Evolutionary conservation across 2,797 vertebrate genomes (phyloP), one percentile per base, ranked within the genome.

Genomic region (Apogon hyalosoma): DNA sequence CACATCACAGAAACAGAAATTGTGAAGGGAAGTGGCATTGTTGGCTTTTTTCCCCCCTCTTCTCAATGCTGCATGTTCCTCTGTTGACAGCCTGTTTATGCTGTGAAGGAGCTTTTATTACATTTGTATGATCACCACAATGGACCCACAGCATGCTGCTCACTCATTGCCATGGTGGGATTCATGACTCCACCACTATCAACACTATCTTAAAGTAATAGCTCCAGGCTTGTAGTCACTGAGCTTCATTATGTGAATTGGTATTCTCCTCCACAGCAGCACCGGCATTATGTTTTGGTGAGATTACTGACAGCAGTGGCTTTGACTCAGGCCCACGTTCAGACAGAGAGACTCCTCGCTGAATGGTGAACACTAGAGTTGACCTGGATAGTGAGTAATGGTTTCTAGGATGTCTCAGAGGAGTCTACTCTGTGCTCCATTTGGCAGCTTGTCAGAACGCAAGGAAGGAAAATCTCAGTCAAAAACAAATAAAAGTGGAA

Each of bases 371-470:
- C 62, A 68, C 33, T 13, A 47, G 57, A 73, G 79, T 83, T 89
- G 85, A 87, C 83, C 85, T 80, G 80, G 70, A 84, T 77, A 86
- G 73, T 71, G 82, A 79, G 78, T 54, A 71, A 79, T 62, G 74
- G 65, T 73, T 87, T 84, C 64, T 69, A 67, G 86, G 78, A 69
- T 82, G 54, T 83, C 75, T 87, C 85, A 16, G 65, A 66, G 65
- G 75, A 84, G 55, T 80, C 57, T 60, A 55, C 68, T 80, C 76
- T 69, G 63, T 61, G 74, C 82, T 80, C 77, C 69, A 66, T 89
- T 81, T 88, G 86, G 79, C 77, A 73, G 67, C 68, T 18, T 56
- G 80, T 80, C 83, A 74, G 69, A 77, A 53, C 62, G 52, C 65
- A 47, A 38, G 55, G 79, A 79, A 68, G 73, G 63, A 78, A 83